These are phyloP conservation scores for Ormyrus rosae DNA, from an alignment of 2,888 invertebrate species.

Conservation along the genomic window DNA sequence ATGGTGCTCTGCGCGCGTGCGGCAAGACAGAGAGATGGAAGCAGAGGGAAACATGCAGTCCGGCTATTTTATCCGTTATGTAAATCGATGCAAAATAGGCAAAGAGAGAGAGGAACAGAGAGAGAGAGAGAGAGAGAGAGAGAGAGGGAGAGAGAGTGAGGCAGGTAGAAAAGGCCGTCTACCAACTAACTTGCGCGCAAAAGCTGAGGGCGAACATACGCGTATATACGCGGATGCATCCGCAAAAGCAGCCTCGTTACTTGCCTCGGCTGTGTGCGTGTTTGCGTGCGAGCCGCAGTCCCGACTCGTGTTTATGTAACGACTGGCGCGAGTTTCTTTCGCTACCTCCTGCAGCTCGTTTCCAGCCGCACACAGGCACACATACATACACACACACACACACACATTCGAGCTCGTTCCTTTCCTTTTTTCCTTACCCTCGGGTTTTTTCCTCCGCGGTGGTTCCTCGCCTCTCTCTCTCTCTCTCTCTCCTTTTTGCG, in stretches of 20 bases:
- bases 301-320: conserved; percentile 42
- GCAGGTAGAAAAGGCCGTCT: conserved; percentile 44
- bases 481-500: neutral
- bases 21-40: conserved; percentile 49
- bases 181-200: conserved; percentile 51
- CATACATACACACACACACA: neutral
- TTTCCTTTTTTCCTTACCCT: neutral
- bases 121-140: conserved; percentile 14
- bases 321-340: conserved; percentile 39
- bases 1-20: conserved; percentile 57
- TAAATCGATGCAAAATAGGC: conserved; percentile 74
- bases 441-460: neutral
- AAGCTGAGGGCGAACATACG: conserved; percentile 29
- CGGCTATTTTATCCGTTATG: conserved; percentile 73
- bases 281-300: neutral
- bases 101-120: conserved; percentile 24
- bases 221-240: neutral
- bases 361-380: neutral
- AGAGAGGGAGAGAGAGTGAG: conserved; percentile 32
- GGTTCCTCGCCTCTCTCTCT: no score
- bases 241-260: conserved; percentile 43
- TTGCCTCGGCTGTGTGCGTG: neutral
- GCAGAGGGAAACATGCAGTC: conserved; percentile 16
- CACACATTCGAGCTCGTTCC: neutral
- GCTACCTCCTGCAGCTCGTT: neutral